phyloP scores from a whole-genome alignment of 1,140 invertebrate genomes.

The Cotesia chilonis region DNA sequence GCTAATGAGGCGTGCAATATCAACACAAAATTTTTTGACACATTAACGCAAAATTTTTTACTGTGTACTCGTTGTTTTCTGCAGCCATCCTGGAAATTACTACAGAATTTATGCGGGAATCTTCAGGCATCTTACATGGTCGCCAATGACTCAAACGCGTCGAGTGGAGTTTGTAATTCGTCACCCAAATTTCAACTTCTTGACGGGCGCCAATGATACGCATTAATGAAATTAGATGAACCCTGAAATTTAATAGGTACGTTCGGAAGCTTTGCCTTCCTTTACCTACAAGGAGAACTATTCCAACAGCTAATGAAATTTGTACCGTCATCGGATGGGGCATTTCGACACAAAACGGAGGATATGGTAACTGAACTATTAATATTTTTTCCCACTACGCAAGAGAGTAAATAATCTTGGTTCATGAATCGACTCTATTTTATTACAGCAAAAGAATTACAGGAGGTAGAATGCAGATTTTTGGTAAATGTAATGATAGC shows the following conservation, averaged over 20 bases:
- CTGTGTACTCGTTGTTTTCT: neutral
- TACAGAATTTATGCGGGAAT: constrained; percentile 82
- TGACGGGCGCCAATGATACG: constrained; percentile 81
- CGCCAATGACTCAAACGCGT: constrained; percentile 76
- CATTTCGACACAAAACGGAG: constrained; percentile 74
- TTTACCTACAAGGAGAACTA: constrained; percentile 65
- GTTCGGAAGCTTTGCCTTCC: constrained; percentile 79
- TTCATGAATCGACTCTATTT: neutral
- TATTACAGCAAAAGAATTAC: constrained; percentile 71
- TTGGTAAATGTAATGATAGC: constrained; percentile 67
- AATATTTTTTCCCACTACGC: neutral
- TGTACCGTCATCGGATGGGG: constrained; percentile 85
- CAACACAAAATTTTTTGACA: too few species aligned
- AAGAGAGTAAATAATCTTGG: neutral
- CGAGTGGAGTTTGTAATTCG: constrained; percentile 70
- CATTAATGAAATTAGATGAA: constrained; percentile 73
- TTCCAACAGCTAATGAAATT: constrained; percentile 69
- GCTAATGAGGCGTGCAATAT: too few species aligned
- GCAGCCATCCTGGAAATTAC: constrained; percentile 74
- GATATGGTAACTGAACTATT: constrained; percentile 71
- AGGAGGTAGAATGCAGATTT: constrained; percentile 76
- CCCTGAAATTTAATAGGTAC: constrained; percentile 81
- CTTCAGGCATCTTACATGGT: constrained; percentile 76
- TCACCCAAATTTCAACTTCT: constrained; percentile 74
- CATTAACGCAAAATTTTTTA: too few species aligned